Base-by-base conservation (phyloP, 2,888 invertebrate genomes). In the Maniola hyperantus region DNA sequence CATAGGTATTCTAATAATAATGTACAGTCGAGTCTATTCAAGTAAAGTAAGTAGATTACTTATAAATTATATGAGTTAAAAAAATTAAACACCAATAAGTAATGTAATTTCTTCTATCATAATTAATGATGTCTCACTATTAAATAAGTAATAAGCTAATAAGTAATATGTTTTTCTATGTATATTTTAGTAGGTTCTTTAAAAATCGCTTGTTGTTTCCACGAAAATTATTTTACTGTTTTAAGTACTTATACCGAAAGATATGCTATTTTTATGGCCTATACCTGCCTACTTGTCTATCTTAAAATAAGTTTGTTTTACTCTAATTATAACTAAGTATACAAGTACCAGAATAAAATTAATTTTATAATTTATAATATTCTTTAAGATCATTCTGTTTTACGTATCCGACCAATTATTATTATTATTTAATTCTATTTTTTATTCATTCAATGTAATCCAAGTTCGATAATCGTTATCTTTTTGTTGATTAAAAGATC, bases 401-500 rank as follows among this genome's bases (percentile, higher is more conserved):
- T 54, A 54, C 7, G 15, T 54, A 34, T 34, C 2, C 5, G 54
- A 54, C 54, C 6, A 8, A 48, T 46, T 46, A 46, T 15, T 13
- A 26, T 39, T 39, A 20, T 57, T 42, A 57, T 42, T 42, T 26
- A 57, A 20, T 44, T 11, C 8, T 6, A 44, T 44, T 20, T 11
- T 10, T 15, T 10, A n/a, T 8, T 10, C 10, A 39, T 39, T 10
- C 39, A 39, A 15, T 36, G 36, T 54, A 15, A 15, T 34, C 26
- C 33, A 34, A 46, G 44, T 46, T 48, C 59, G 36, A 39, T 61
- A 20, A 36, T 60, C 50, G 36, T 61, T 61, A 46, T 10, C 60
- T 61, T 61, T 48, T 33, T 61, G 33, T 46, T 5, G 20, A 18
- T 8, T 6, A 34, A 61, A 61, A 61, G 48, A 15, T 60, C 15